Conservation (phyloP, 2,113 vertebrate genomes). For the Notarius lentiginosus region DNA sequence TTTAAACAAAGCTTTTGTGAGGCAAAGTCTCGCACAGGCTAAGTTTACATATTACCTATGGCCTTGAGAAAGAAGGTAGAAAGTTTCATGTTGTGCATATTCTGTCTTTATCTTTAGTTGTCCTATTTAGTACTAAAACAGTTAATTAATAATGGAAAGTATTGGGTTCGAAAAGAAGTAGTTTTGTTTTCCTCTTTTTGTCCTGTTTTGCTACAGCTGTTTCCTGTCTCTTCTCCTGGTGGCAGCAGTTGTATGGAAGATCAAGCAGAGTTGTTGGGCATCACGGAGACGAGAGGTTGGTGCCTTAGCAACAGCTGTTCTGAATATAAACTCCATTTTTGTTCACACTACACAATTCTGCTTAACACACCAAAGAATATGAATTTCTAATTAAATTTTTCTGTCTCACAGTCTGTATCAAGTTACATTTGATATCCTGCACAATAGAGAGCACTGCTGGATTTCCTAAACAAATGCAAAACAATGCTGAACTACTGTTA, state of each 20-base stretch:
- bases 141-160: not conserved
- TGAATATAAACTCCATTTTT: not conserved
- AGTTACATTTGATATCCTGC: not conserved
- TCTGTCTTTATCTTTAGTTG: not conserved
- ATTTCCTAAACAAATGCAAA: not conserved
- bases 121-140: not conserved
- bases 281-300: slow-evolving; percentile 86
- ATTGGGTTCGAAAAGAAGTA: not conserved
- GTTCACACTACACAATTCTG: not conserved
- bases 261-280: slow-evolving; percentile 90
- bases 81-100: slow-evolving; percentile 1
- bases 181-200: not conserved
- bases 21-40: not conserved
- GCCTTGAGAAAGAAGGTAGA: not conserved
- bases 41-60: not conserved
- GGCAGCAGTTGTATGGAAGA: slow-evolving; percentile 91
- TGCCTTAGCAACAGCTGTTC: not conserved
- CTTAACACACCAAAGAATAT: not conserved
- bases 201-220: slow-evolving; percentile 72
- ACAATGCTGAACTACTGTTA: not conserved
- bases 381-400: not conserved
- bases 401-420: no score
- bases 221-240: slow-evolving; percentile 88
- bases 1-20: not conserved
- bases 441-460: not conserved